Percentiles rank a stretch among this genome's conserved stretches.
Conservation (phyloP, 2,888 invertebrate genomes). For the Epinotia demarniana region DNA sequence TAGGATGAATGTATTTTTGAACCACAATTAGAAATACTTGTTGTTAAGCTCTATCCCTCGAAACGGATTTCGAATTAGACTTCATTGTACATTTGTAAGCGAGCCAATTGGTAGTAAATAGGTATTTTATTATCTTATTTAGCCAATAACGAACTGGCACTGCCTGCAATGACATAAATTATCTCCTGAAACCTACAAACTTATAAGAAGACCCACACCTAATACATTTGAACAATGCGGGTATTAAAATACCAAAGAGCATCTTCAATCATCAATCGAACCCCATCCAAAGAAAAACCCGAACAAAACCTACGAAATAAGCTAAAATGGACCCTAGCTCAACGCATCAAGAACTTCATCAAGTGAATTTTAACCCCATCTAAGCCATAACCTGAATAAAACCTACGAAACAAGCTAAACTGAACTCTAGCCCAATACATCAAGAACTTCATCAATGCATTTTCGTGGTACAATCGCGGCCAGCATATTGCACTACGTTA, state of each 20-base stretch:
- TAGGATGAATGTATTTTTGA: no score
- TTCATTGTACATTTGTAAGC: no score
- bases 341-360: neutral
- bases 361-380: constrained; percentile 3
- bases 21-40: no score
- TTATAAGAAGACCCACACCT: constrained; percentile 6
- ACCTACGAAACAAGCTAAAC: neutral
- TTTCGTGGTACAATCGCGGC: constrained; percentile 3
- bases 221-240: constrained; percentile 49
- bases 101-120: no score
- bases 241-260: constrained; percentile 10
- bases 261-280: neutral
- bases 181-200: neutral
- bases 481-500: constrained; percentile 58
- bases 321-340: neutral
- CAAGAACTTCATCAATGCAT: neutral
- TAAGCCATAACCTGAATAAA: neutral
- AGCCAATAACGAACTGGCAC: no score
- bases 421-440: neutral
- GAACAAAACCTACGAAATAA: neutral
- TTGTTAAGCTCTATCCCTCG: no score
- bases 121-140: no score
- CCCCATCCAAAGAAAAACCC: constrained; percentile 6
- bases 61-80: no score
- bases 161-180: neutral